Evolutionary conservation across 2,113 vertebrate species (phyloP), one percentile per base, ranked within the genome.

Genomic region (Penelope pileata): DNA sequence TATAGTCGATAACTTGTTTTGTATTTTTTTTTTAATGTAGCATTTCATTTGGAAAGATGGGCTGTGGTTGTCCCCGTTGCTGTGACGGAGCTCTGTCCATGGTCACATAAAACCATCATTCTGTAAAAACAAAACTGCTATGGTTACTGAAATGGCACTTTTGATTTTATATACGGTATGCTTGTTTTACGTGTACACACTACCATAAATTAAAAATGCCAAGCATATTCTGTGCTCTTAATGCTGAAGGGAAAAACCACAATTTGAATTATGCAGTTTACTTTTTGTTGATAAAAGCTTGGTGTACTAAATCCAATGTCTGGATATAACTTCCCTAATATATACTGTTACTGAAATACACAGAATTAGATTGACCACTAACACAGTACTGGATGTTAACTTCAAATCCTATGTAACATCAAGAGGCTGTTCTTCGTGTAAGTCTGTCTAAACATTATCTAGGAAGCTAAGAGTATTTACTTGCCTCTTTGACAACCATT

Each of bases 181-280:
- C 86, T 96, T 93, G 88, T 91, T 96, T 96, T 94, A 96, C 89
- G 48, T 96, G 95, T 89, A 95, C 96, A 97, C 97, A 97, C 97
- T 98, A 98, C 95, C 96, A 90, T 97, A 96, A 96, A 67, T 95
- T 83, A 97, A 92, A 93, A 88, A 90, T 96, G 89, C 89, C 95
- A 97, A 97, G 97, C 91, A 84, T 96, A 85, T 94, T 97, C 96
- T 95, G 91, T 94, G 90, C 96, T 98, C 47, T 83, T 97, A 93
- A 97, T 56, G 98, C 92, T 98, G 96, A 98, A 98, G 97, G 98
- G 98, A 95, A 93, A 98, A 98, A 97, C 95, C 97, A 98, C 97
- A 96, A 72, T 95, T 97, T 96, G 91, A 97, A 85, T 95, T 98
- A 96, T 97, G 93, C 97, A 97, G 97, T 98, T 97, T 98, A 97